Evolutionary conservation across 2,797 vertebrate genomes (phyloP).

Genomic region (Uromys caudimaculatus): DNA sequence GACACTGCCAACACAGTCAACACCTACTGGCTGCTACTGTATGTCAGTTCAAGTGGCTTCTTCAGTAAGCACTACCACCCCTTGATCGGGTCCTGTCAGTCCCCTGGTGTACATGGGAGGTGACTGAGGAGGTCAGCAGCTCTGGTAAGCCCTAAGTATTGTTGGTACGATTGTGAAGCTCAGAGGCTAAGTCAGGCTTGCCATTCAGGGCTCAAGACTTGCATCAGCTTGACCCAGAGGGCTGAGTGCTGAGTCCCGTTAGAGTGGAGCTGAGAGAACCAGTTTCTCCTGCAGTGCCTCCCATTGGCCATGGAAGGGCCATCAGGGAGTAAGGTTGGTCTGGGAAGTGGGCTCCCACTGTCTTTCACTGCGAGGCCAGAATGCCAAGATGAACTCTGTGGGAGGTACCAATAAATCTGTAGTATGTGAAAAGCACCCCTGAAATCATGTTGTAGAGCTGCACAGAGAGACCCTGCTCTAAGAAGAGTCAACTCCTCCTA

Average conservation of each 20-base stretch:
- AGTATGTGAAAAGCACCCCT: background rate
- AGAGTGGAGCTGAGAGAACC: background rate
- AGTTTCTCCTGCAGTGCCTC: background rate
- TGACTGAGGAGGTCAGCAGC: background rate
- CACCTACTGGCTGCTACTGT: rapidly evolving
- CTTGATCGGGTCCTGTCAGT: background rate
- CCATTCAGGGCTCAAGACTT: background rate
- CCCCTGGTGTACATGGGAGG: background rate
- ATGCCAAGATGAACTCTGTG: background rate
- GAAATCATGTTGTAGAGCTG: background rate
- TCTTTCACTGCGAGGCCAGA: background rate
- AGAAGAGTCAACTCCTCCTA: background rate
- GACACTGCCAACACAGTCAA: rapidly evolving
- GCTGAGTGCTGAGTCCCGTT: background rate
- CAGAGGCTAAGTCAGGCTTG: background rate
- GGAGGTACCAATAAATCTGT: background rate
- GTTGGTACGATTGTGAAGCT: background rate
- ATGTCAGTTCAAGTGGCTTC: background rate
- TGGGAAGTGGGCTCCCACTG: background rate
- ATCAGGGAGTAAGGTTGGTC: background rate
- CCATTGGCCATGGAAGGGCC: background rate
- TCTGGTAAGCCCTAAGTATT: background rate
- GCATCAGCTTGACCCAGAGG: background rate
- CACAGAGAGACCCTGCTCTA: background rate
- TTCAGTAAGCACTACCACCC: no score